These are phyloP conservation scores for Trisateles emortualis DNA, from an alignment of 2,888 invertebrate species.

Conservation along the genomic window DNA sequence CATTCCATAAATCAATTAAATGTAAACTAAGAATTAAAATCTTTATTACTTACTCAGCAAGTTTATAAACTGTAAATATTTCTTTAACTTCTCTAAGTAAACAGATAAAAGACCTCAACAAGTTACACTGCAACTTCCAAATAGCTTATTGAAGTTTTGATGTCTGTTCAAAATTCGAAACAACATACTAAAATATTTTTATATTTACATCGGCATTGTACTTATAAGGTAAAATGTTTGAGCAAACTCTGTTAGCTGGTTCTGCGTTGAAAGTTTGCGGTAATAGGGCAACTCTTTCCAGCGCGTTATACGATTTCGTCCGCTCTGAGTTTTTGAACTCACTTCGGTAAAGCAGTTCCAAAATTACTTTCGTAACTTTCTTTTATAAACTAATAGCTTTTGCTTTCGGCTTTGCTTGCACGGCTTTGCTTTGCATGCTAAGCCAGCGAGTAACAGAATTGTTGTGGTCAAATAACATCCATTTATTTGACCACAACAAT, in stretches of 20 bases:
- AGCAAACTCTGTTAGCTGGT: conserved; percentile 42
- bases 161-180: conserved; percentile 33
- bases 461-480: too few species aligned
- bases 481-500: too few species aligned
- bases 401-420: too few species aligned
- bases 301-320: conserved; percentile 42
- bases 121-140: conserved; percentile 19
- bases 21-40: conserved; percentile 1
- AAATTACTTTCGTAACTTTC: conserved; percentile 44
- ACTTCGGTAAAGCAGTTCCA: conserved; percentile 44
- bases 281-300: conserved; percentile 45
- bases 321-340: conserved; percentile 43
- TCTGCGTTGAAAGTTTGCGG: conserved; percentile 43
- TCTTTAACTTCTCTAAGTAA: not conserved
- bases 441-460: too few species aligned
- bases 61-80: conserved; percentile 4
- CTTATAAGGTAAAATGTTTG: conserved; percentile 44
- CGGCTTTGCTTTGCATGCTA: too few species aligned
- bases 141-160: conserved; percentile 34
- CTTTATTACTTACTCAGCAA: not conserved
- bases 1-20: conserved; percentile 4
- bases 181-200: conserved; percentile 37
- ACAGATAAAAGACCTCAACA: conserved; percentile 8
- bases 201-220: conserved; percentile 42
- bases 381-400: conserved; percentile 35